Conservation (phyloP, 2,888 invertebrate species). For the Pristionchus entomophagus region DNA sequence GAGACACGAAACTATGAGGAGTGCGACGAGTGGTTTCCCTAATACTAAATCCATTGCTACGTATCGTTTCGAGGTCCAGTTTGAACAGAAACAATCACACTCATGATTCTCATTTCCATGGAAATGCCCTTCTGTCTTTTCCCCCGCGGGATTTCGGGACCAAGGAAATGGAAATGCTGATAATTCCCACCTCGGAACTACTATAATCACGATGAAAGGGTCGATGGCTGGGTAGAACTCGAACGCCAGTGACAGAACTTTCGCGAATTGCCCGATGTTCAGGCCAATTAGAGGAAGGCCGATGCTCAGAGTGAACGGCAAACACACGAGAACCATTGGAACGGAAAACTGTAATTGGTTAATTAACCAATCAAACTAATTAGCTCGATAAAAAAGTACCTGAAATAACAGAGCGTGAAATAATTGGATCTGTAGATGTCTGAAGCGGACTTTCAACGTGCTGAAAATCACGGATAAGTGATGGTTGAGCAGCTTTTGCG, state of each 20-base stretch:
- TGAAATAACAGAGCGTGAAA: background rate
- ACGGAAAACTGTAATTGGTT: background rate
- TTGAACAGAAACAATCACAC: no score
- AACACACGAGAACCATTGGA: background rate
- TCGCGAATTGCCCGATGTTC: background rate
- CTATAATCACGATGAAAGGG: background rate
- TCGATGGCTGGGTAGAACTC: background rate
- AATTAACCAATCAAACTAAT: background rate
- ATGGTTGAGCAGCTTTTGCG: background rate
- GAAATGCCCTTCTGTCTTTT: no score
- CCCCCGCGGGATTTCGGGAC: no score
- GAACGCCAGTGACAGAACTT: background rate
- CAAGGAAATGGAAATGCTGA: no score
- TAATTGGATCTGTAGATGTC: background rate
- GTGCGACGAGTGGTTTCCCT: no score
- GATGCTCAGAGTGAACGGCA: background rate
- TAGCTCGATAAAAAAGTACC: background rate
- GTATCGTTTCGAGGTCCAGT: no score
- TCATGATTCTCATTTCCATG: no score
- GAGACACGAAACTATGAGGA: no score
- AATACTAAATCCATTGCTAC: no score
- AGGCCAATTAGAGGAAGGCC: background rate
- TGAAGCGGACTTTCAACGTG: background rate
- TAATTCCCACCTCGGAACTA: background rate
- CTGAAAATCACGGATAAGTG: background rate